Percentiles rank a stretch among this genome's conserved stretches.
Evolutionary conservation across 2,888 invertebrate genomes (phyloP).

Genomic region (Xylota segnis): DNA sequence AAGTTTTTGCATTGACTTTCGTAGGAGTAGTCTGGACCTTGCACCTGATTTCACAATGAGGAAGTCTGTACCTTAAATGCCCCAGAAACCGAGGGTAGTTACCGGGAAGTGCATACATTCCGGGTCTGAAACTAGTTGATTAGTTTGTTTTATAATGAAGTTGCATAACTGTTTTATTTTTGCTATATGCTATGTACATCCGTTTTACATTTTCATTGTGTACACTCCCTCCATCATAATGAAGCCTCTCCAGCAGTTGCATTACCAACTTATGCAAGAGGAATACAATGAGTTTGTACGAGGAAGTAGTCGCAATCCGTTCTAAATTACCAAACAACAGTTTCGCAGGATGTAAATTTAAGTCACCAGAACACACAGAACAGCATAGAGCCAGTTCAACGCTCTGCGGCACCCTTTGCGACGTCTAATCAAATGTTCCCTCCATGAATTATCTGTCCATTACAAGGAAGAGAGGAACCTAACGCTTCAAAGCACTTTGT

Average conservation of each 20-base stretch:
- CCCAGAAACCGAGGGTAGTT: too few species aligned
- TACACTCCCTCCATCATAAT: not conserved
- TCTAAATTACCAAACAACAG: conserved; percentile 14
- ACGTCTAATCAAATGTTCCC: conserved; percentile 57
- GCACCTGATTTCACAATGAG: too few species aligned
- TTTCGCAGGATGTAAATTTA: conserved; percentile 48
- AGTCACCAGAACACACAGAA: conserved; percentile 40
- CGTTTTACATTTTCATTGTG: not conserved
- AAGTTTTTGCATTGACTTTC: too few species aligned
- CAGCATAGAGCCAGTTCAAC: conserved; percentile 36
- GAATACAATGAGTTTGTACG: not conserved
- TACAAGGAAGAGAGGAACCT: conserved; percentile 28
- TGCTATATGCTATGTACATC: not conserved
- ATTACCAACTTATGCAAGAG: not conserved
- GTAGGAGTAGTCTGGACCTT: too few species aligned
- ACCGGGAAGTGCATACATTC: not conserved
- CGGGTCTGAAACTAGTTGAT: not conserved
- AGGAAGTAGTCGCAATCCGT: conserved; percentile 15
- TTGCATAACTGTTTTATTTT: not conserved
- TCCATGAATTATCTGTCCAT: conserved; percentile 22
- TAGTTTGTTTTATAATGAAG: not conserved
- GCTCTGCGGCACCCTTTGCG: conserved; percentile 54
- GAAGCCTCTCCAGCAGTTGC: not conserved
- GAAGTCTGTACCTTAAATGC: too few species aligned
- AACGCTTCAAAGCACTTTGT: conserved; percentile 39